Base-by-base conservation (phyloP, 1,140 invertebrate genomes). In the Drosophila pruinosa region DNA sequence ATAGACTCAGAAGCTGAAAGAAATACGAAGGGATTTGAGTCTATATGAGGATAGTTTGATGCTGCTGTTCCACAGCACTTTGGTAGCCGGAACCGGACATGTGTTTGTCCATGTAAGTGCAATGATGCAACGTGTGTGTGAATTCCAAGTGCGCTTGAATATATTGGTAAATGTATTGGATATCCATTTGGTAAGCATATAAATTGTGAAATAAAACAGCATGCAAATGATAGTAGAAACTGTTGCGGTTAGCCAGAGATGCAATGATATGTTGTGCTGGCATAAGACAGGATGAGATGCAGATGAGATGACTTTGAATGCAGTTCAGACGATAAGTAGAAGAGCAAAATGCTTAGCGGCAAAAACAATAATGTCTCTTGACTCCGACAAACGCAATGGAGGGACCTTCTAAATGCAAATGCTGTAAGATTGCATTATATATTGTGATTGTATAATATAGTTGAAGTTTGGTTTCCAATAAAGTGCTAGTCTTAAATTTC, bases 141-240 rank as follows among this genome's bases (percentile, higher is more conserved):
- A 4, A 19, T 17, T 39, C n/a, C 1, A 21, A 47, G 43, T 39
- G 24, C 21, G 47, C 36, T 39, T 26, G 22, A 53, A 48, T 12
- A 53, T 43, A 63, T n/a, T 26, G 43, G 52, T 43, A 58, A 52
- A 52, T 70, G 67, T 63, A 70, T 70, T 54, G 47, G 39, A 63
- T 70, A 63, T 70, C 59, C 59, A 63, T 70, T 64, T 64, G 24
- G 28, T 54, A 41, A 36, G n/a, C 39, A 48, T 48, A 56, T 70
- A 70, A 70, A 70, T 70, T 70, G 67, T 70, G 10, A 63, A 70
- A 70, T 64, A 48, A 64, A 63, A 50, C 41, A 63, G 39, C 67
- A 62, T 45, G 67, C 59, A 64, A 63, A 63, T 56, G 59, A 70
- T 47, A 38, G 57, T 4, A 24, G 57, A 24, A 15, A 22, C 41